These are phyloP conservation scores for Merodon equestris DNA, from an alignment of 2,888 invertebrate species.

Conservation along the genomic window DNA sequence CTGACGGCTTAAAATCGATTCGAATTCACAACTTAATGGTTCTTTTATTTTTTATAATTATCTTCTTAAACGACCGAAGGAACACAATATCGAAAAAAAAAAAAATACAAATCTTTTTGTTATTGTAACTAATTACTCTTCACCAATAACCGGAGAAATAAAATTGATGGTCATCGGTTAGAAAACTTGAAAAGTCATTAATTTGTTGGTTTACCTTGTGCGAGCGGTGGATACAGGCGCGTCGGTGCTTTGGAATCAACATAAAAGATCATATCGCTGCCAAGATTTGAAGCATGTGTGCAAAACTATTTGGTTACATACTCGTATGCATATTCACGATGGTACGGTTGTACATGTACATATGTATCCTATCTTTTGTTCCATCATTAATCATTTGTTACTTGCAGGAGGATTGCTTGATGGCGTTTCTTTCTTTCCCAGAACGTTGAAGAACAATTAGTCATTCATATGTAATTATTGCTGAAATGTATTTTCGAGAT, in stretches of 20 bases:
- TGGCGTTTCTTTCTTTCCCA: background rate
- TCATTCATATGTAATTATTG: background rate
- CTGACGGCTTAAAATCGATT: too few species aligned
- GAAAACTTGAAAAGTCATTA: constrained; percentile 13
- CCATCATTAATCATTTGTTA: constrained; percentile 9
- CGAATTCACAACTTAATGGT: too few species aligned
- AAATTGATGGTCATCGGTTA: constrained; percentile 16
- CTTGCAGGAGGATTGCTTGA: constrained; percentile 2
- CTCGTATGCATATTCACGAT: background rate
- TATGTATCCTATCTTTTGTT: too few species aligned
- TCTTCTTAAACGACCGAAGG: too few species aligned
- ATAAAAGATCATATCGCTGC: background rate
- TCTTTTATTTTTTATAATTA: too few species aligned
- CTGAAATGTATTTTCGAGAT: background rate
- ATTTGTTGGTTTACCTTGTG: background rate
- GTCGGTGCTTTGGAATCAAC: background rate
- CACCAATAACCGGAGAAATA: constrained; percentile 1
- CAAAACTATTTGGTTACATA: constrained; percentile 4
- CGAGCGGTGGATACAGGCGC: background rate
- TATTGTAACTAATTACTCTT: constrained; percentile 20
- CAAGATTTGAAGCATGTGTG: background rate
- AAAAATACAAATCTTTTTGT: background rate
- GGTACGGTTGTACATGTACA: background rate
- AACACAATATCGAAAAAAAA: too few species aligned
- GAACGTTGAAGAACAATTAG: constrained; percentile 5